A percentile compares a stretch with the other conserved stretches of the same genome.
phyloP scores from a whole-genome alignment of 2,888 invertebrate genomes.

The Drosophila putrida region DNA sequence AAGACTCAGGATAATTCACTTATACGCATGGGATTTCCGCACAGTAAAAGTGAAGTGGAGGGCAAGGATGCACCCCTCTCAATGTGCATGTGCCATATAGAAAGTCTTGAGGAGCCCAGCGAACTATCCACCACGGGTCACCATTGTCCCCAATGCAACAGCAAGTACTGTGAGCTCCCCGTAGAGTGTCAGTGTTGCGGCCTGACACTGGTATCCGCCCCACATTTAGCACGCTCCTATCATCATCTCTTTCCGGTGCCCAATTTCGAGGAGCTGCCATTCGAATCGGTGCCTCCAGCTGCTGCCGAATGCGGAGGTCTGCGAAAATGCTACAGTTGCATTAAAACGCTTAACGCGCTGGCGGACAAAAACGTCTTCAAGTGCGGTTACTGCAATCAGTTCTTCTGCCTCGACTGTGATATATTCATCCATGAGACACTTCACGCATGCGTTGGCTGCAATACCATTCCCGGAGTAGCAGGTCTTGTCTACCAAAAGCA shows the following conservation, averaged over 20 bases:
- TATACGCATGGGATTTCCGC: constrained; percentile 99
- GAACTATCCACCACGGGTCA: constrained; percentile 92
- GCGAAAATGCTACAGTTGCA: constrained; percentile 90
- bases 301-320: constrained; percentile 85
- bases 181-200: constrained; percentile 98
- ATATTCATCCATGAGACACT: constrained; percentile 96
- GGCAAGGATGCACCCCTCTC: constrained; percentile 90
- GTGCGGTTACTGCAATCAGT: constrained; percentile 92
- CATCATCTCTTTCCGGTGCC: constrained; percentile 98
- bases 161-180: constrained; percentile 99
- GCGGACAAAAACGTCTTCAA: constrained; percentile 92
- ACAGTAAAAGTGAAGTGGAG: constrained; percentile 88
- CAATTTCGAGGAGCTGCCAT: constrained; percentile 91
- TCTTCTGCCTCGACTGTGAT: constrained; percentile 98
- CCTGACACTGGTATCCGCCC: constrained; percentile 97
- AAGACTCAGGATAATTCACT: constrained; percentile 90
- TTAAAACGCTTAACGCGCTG: constrained; percentile 87
- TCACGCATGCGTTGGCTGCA: constrained; percentile 98
- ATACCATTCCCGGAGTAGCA: constrained; percentile 87
- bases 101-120: constrained; percentile 89
- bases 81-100: constrained; percentile 97
- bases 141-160: constrained; percentile 97
- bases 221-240: constrained; percentile 98
- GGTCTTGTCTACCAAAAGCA: constrained; percentile 81
- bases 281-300: constrained; percentile 82